phyloP scores from a whole-genome alignment of 2,797 vertebrate genomes.

The Lutra lutra region DNA sequence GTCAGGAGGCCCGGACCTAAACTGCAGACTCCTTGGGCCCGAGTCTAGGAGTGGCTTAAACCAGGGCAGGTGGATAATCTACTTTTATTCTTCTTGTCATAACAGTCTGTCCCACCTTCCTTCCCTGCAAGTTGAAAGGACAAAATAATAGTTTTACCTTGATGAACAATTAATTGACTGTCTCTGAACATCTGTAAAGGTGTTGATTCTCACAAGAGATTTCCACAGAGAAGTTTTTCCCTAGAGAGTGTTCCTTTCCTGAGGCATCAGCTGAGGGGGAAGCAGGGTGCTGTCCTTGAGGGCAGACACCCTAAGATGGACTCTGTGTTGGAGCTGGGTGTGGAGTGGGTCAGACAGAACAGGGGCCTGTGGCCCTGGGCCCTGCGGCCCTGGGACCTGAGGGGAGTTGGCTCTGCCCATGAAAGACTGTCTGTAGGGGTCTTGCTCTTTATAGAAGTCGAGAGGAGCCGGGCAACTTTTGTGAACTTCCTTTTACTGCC shows the following conservation, averaged over 20 bases:
- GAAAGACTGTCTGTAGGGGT: neutral
- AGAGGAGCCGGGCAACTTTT: neutral
- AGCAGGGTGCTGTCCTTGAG: neutral
- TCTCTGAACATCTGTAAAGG: neutral
- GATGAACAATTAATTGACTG: neutral
- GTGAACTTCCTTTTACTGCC: neutral
- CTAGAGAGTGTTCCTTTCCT: neutral
- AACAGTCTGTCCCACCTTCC: neutral
- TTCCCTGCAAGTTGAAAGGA: neutral
- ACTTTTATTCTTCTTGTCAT: neutral
- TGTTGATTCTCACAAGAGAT: neutral
- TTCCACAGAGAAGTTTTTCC: constrained; percentile 31
- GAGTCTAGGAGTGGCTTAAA: neutral
- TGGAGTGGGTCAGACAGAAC: neutral
- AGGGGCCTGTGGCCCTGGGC: neutral
- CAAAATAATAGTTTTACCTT: neutral
- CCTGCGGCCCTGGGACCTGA: neutral
- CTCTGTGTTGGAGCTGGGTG: neutral
- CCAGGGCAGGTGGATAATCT: neutral
- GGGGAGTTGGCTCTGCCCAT: neutral
- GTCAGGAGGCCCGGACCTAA: neutral
- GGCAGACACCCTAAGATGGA: neutral
- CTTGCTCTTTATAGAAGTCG: neutral
- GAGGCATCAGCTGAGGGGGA: neutral
- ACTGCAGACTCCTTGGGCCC: neutral